Evolutionary conservation across 2,113 vertebrate species (phyloP).

Genomic region (Cervus canadensis): DNA sequence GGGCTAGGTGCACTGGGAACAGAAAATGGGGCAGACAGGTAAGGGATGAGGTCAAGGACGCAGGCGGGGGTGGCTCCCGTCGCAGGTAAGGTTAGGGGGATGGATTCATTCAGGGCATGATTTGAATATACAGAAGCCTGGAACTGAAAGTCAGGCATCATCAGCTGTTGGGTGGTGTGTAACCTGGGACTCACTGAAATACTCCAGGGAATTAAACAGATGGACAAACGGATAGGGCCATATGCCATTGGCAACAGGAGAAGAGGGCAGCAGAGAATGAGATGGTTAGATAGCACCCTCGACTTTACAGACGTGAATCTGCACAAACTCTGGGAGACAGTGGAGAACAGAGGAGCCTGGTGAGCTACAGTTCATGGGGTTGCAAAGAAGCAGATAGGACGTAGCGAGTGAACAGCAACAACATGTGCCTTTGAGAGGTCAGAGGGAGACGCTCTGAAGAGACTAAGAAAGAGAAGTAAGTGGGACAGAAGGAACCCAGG

Average conservation of each 20-base stretch:
- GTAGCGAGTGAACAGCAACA: not conserved
- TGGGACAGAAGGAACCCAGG: accelerated
- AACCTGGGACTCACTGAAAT: not conserved
- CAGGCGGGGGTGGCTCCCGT: accelerated
- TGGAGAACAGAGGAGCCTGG: not conserved
- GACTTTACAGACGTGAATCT: not conserved
- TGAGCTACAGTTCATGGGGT: not conserved
- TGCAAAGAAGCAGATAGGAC: not conserved
- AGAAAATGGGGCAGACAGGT: not conserved
- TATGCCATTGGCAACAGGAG: not conserved
- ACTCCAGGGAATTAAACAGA: not conserved
- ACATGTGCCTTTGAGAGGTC: not conserved
- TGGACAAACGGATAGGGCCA: not conserved
- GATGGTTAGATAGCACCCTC: not conserved
- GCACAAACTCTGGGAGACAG: not conserved
- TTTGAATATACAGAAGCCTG: not conserved
- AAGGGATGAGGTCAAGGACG: not conserved
- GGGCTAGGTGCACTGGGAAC: accelerated
- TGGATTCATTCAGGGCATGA: too few species aligned
- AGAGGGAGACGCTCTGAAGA: not conserved
- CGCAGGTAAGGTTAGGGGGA: accelerated
- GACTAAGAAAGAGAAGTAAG: not conserved
- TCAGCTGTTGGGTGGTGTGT: accelerated
- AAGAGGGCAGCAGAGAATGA: not conserved
- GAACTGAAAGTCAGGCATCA: not conserved